A percentile compares a stretch with the other conserved stretches of the same genome.
Conservation (phyloP, 2,888 invertebrate genomes). For the Drepana falcataria region DNA sequence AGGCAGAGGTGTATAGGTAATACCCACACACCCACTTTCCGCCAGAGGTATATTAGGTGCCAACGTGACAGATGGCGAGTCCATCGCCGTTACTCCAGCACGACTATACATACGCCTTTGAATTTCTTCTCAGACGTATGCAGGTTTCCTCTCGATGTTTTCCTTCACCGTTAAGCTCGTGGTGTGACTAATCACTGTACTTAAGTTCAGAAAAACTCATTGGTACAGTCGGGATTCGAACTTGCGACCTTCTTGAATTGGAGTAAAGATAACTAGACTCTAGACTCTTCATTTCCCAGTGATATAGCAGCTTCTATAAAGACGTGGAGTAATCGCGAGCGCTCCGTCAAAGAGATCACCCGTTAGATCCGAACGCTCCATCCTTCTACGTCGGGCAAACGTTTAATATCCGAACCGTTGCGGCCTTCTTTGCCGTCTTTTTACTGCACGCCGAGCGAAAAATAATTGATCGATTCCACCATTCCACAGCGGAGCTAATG, state of each 20-base stretch:
- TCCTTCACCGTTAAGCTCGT: no score
- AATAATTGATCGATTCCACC: constrained; percentile 72
- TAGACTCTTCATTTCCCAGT: constrained; percentile 40
- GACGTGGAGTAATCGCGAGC: constrained; percentile 54
- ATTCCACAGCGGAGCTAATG: constrained; percentile 46
- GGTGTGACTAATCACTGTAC: no score
- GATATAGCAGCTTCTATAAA: constrained; percentile 55
- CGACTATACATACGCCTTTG: no score
- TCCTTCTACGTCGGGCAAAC: constrained; percentile 45
- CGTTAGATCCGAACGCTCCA: constrained; percentile 36
- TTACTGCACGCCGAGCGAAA: constrained; percentile 59
- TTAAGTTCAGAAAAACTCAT: no score
- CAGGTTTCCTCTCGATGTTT: no score
- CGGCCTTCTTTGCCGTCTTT: constrained; percentile 60
- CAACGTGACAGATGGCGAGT: no score
- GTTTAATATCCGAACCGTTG: constrained; percentile 68
- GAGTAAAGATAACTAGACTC: constrained; percentile 12
- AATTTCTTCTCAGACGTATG: no score
- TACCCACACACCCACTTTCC: no score
- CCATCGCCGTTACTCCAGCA: no score
- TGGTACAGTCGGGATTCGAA: no score
- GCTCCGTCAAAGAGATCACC: constrained; percentile 64
- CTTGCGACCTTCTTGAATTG: constrained; percentile 20
- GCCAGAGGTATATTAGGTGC: no score
- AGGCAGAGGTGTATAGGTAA: no score